Conservation (phyloP, 2,888 invertebrate genomes). For the Spodoptera picta region DNA sequence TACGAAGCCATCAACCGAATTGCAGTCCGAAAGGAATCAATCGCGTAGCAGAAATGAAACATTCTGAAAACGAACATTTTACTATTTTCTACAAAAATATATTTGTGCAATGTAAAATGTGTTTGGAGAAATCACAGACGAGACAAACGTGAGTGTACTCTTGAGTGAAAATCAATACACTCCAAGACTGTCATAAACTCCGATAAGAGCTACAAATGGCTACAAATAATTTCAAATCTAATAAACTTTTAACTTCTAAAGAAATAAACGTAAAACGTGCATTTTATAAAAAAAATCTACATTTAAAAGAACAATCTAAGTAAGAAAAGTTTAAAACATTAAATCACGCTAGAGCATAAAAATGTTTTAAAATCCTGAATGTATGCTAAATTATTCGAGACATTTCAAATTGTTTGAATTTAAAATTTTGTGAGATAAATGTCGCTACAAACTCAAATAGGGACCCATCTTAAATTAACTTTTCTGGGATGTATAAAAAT, state of each 20-base stretch:
- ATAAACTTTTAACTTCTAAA: slow-evolving; percentile 12
- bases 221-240: slow-evolving; percentile 13
- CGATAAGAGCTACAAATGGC: slow-evolving; percentile 11
- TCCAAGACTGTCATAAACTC: slow-evolving; percentile 35
- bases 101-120: slow-evolving; percentile 20
- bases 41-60: slow-evolving; percentile 16
- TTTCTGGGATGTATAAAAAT: too few relatives aligned
- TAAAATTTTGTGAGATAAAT: slow-evolving; percentile 6
- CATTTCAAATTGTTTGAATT: slow-evolving; percentile 26
- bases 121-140: slow-evolving; percentile 11
- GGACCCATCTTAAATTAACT: too few relatives aligned
- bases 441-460: background rate
- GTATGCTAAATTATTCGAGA: slow-evolving; percentile 45
- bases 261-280: slow-evolving; percentile 14
- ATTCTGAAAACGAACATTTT: slow-evolving; percentile 13
- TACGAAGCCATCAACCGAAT: slow-evolving; percentile 20
- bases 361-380: slow-evolving; percentile 14
- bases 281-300: slow-evolving; percentile 21
- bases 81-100: slow-evolving; percentile 6
- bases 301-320: background rate
- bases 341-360: slow-evolving; percentile 13
- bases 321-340: slow-evolving; percentile 6
- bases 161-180: slow-evolving; percentile 37
- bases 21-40: slow-evolving; percentile 31
- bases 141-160: slow-evolving; percentile 25